phyloP scores from a whole-genome alignment of 2,888 invertebrate species.

The Rotaria sp. region DNA sequence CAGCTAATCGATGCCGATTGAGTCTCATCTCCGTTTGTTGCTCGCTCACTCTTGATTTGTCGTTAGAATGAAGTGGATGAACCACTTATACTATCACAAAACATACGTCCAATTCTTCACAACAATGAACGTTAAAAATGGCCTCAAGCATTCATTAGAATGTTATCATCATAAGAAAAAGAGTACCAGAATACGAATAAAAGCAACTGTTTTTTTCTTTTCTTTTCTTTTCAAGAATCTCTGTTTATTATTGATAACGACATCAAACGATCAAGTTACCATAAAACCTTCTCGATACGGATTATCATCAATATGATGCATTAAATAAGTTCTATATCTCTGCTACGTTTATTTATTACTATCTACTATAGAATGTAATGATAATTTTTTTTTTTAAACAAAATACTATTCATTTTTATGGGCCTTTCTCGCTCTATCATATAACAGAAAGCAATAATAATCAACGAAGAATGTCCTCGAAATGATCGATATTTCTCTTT shows the following conservation, averaged over 20 bases:
- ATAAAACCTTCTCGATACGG: not conserved
- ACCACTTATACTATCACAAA: not conserved
- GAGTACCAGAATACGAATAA: not conserved
- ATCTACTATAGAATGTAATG: too few species aligned
- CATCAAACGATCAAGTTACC: not conserved
- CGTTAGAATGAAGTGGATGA: slow-evolving; percentile 2
- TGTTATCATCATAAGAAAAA: not conserved
- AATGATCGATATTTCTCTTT: not conserved
- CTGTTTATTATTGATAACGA: not conserved
- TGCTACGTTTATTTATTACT: not conserved
- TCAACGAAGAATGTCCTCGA: not conserved
- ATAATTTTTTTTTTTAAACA: too few species aligned
- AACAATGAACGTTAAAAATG: not conserved
- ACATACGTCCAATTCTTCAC: not conserved
- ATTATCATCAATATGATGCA: not conserved
- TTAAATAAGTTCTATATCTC: not conserved
- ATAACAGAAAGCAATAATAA: not conserved
- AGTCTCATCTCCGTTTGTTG: not conserved
- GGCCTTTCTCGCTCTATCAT: too few species aligned
- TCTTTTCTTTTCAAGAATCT: not conserved
- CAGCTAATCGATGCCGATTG: slow-evolving; percentile 2
- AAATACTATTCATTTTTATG: too few species aligned
- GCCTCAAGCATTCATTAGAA: not conserved
- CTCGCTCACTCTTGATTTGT: not conserved
- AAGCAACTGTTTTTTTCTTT: not conserved